Conservation (phyloP, 2,113 vertebrate species). For the Chiloscyllium plagiosum region DNA sequence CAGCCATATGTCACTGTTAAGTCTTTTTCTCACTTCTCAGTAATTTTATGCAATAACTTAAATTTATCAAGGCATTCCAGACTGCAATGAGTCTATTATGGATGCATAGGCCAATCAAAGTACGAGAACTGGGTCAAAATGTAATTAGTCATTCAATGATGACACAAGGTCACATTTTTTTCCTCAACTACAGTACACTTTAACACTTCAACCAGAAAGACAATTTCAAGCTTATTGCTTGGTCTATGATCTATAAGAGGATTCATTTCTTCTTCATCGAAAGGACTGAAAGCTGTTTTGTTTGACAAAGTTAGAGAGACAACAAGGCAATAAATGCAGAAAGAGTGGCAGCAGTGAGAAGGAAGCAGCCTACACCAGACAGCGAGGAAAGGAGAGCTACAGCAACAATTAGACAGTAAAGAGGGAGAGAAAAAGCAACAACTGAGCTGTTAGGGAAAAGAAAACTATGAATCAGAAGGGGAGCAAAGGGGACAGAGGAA, state of each 20-base stretch:
- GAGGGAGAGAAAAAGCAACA: neutral
- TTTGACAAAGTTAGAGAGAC: too few relatives aligned
- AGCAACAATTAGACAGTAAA: neutral
- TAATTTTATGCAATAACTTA: slow-evolving; percentile 30
- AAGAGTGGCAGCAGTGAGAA: neutral
- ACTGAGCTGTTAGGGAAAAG: neutral
- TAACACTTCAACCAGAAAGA: neutral
- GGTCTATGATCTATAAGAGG: neutral
- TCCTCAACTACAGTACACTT: neutral
- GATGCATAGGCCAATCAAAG: neutral
- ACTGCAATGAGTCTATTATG: neutral
- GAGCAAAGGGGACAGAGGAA: neutral
- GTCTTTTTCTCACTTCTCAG: slow-evolving; percentile 8
- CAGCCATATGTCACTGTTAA: slow-evolving; percentile 19
- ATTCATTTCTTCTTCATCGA: neutral
- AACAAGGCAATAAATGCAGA: neutral
- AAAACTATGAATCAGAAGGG: neutral
- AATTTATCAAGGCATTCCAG: neutral
- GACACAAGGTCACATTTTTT: neutral
- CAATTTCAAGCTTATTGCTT: neutral
- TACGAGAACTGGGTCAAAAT: neutral
- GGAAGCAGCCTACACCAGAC: too few relatives aligned
- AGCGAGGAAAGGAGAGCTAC: neutral
- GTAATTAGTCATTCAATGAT: neutral
- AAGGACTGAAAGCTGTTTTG: neutral